These are phyloP conservation scores for Drosophila teissieri DNA, from an alignment of 1,140 invertebrate species.

Conservation along the genomic window DNA sequence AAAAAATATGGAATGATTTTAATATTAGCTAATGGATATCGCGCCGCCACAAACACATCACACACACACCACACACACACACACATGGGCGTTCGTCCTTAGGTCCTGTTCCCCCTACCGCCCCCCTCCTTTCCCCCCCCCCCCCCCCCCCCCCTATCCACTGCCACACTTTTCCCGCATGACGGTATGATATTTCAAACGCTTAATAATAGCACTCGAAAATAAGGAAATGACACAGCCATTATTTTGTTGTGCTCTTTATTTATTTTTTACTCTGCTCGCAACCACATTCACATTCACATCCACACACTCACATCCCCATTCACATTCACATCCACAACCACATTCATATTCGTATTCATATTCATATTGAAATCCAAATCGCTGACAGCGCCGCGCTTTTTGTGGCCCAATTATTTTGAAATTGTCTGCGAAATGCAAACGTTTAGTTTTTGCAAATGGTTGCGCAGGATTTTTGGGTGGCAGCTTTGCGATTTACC, in stretches of 20 bases:
- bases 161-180: slow-evolving; percentile 54
- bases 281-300: slow-evolving; percentile 16
- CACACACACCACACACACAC: slow-evolving; percentile 13
- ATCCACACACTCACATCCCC: slow-evolving; percentile 14
- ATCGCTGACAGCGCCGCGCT: slow-evolving; percentile 56
- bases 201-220: slow-evolving; percentile 81
- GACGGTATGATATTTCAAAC: slow-evolving; percentile 82
- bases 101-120: slow-evolving; percentile 3
- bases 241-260: slow-evolving; percentile 44
- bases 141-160: neutral
- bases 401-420: slow-evolving; percentile 74
- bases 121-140: no score
- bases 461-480: slow-evolving; percentile 15
- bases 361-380: slow-evolving; percentile 31
- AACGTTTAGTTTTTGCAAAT: slow-evolving; percentile 62
- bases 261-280: slow-evolving; percentile 60
- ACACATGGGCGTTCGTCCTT: slow-evolving; percentile 34
- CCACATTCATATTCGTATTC: slow-evolving; percentile 4
- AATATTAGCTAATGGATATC: slow-evolving; percentile 83
- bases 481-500: neutral
- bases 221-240: slow-evolving; percentile 73
- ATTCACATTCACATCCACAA: slow-evolving; percentile 10
- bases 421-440: slow-evolving; percentile 75
- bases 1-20: slow-evolving; percentile 69
- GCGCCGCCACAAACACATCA: slow-evolving; percentile 46